These are phyloP conservation scores for Scolanthus callimorphus DNA, from an alignment of 92 coral and sea anemone genomes.

Conservation along the genomic window DNA sequence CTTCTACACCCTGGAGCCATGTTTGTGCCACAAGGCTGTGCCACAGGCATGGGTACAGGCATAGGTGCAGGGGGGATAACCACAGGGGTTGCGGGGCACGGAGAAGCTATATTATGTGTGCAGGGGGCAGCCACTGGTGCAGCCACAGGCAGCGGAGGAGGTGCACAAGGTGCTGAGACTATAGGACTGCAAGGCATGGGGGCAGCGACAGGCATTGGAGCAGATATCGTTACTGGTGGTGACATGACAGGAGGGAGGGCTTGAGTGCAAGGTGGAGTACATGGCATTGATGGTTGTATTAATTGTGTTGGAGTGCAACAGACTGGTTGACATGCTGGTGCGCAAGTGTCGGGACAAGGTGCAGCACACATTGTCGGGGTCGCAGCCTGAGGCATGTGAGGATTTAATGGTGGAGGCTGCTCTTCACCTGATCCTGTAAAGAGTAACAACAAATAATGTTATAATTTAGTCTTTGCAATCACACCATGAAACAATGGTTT, in stretches of 20 bases:
- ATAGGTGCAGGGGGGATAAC: constrained; percentile 37
- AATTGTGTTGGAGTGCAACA: constrained; percentile 47
- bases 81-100: constrained; percentile 28
- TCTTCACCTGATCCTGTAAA: constrained; percentile 19
- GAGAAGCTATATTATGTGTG: too few species aligned
- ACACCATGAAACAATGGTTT: too few species aligned
- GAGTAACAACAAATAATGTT: background rate
- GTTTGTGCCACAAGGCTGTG: background rate
- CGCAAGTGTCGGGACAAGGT: constrained; percentile 72
- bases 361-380: constrained; percentile 69
- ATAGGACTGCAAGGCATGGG: constrained; percentile 36
- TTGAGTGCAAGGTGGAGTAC: constrained; percentile 55
- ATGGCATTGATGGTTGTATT: constrained; percentile 52
- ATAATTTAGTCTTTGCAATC: background rate
- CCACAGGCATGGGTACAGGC: constrained; percentile 61
- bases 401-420: constrained; percentile 81
- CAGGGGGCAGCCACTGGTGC: constrained; percentile 70
- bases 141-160: constrained; percentile 29
- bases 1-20: constrained; percentile 34
- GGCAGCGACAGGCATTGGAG: constrained; percentile 57
- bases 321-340: constrained; percentile 70
- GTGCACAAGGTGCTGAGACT: constrained; percentile 24
- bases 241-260: constrained; percentile 49
- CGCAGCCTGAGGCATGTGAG: too few species aligned
- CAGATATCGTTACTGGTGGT: constrained; percentile 57